Base-by-base conservation (phyloP, 1,140 invertebrate genomes). In the Ostrea denselamellosa region DNA sequence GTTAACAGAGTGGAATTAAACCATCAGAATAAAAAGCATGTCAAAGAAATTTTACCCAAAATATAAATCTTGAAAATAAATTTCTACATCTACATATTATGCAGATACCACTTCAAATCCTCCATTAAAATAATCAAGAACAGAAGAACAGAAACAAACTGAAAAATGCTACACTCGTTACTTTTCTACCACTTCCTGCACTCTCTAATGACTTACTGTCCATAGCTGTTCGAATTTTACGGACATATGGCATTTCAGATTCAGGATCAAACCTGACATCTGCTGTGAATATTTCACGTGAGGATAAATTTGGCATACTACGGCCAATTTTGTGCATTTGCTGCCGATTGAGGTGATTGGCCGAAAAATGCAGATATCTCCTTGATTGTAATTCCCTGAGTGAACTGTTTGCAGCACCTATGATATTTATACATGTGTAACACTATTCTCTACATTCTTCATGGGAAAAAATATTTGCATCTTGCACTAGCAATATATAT, bases 221-320 rank as follows among this genome's bases (percentile, higher is more conserved):
- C 25, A 44, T 3, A 17, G 68, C 68, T 77, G 68, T 77, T 14
- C 28, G 68, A 14, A 77, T 77, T 34, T 77, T 77, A 77, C 68
- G 68, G 28, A 77, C 68, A 77, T 77, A 34, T 9, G 68, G 68
- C 22, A 14, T 28, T 34, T 28, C 28, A 77, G 68, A 77, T 22
- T 25, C 68, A 77, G 68, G 28, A 34, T 34, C 25, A 10, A 28
- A 77, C 4, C 68, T 8, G 9, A 77, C 68, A 28, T 28, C 68
- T 77, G 68, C 68, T 14, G 68, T 77, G 5, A 28, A 14, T 28
- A 34, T 34, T 8, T 77, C 25, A 25, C 68, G 68, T 5, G 22
- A 77, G 68, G 68, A 77, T 34, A 77, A 77, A 34, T 77, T 77
- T 14, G 68, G 68, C 68, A 77, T 77, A 77, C 68, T 77, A 34